Percentiles rank a stretch among this genome's conserved stretches.
Evolutionary conservation across 2,797 vertebrate genomes (phyloP).

Genomic region (Atherinosoma microstoma): DNA sequence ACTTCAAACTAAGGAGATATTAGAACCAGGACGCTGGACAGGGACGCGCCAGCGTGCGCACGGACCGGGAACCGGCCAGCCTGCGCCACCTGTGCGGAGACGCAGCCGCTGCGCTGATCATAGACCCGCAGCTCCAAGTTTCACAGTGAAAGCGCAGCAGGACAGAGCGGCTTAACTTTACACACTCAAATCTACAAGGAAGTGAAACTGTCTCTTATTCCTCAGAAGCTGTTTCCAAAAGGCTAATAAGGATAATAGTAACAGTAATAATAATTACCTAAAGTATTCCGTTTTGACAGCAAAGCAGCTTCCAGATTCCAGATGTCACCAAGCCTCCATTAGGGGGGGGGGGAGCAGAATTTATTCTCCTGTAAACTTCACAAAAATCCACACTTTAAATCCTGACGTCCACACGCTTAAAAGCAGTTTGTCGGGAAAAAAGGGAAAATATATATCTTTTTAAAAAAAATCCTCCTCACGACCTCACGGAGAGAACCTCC

Average conservation of each 20-base stretch:
- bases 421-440: conserved; percentile 6
- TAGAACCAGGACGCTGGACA: background rate
- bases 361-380: conserved; percentile 50
- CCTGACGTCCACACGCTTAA: conserved; percentile 35
- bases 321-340: conserved; percentile 38
- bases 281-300: conserved; percentile 46
- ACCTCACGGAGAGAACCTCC: conserved; percentile 40
- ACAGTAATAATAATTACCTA: conserved; percentile 43
- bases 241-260: background rate
- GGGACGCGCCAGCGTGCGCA: conserved; percentile 33
- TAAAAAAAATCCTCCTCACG: conserved; percentile 40
- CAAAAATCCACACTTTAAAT: conserved; percentile 45
- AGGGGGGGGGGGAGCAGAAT: background rate
- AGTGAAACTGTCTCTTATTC: conserved; percentile 18
- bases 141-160: conserved; percentile 3
- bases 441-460: conserved; percentile 11
- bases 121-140: conserved; percentile 19
- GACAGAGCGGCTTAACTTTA: conserved; percentile 33
- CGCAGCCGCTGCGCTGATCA: conserved; percentile 17
- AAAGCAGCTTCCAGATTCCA: conserved; percentile 30
- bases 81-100: conserved; percentile 56
- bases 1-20: background rate
- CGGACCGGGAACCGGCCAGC: background rate
- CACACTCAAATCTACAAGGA: conserved; percentile 49
- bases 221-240: background rate